Evolutionary conservation across 2,797 vertebrate species (phyloP).

Genomic region (Sebastes nivosus): DNA sequence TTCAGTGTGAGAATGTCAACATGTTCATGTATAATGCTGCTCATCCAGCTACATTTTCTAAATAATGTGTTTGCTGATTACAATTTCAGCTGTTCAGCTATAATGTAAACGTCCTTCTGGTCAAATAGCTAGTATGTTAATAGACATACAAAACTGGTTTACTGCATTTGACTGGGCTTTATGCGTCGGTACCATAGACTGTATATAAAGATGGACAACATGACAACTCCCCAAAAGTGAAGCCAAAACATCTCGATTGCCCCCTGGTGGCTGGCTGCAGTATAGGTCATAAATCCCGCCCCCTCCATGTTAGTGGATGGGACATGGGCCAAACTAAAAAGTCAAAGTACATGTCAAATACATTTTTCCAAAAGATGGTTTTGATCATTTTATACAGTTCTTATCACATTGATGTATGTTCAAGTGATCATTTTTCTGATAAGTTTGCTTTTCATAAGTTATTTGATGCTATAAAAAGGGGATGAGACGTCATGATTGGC

Average conservation of each 20-base stretch:
- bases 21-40: background rate
- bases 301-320: too few species aligned
- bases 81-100: background rate
- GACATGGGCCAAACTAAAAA: too few species aligned
- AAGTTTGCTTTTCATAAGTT: rapidly evolving
- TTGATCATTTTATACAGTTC: rapidly evolving
- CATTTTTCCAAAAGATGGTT: rapidly evolving
- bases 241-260: rapidly evolving
- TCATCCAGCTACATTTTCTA: background rate
- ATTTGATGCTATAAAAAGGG: too few species aligned
- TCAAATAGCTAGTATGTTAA: background rate
- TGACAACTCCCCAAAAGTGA: too few species aligned
- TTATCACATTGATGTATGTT: rapidly evolving
- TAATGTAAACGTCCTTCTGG: background rate
- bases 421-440: too few species aligned
- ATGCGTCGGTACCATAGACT: too few species aligned
- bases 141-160: background rate
- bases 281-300: too few species aligned
- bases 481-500: rapidly evolving
- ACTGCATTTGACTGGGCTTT: background rate
- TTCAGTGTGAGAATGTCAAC: background rate
- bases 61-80: background rate
- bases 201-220: too few species aligned
- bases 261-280: too few species aligned
- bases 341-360: too few species aligned